Percentiles rank a stretch among this genome's conserved stretches.
Evolutionary conservation across 2,888 invertebrate genomes (phyloP).

Genomic region (Ditula angustiorana): DNA sequence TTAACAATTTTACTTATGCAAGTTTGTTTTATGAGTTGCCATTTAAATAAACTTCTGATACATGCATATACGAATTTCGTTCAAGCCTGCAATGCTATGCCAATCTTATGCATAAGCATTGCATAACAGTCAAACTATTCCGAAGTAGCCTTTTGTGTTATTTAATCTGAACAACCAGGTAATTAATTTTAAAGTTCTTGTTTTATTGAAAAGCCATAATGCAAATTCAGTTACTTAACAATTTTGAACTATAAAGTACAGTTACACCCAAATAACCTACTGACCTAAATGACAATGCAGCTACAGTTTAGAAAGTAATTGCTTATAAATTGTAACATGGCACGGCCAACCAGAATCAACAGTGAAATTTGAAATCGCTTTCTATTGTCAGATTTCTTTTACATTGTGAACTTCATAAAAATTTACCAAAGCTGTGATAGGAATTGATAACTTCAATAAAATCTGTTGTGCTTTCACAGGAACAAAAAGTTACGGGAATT

Average conservation of each 20-base stretch:
- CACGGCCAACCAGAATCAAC: slow-evolving; percentile 33
- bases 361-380: slow-evolving; percentile 23
- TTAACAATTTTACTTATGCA: too few relatives aligned
- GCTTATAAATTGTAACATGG: slow-evolving; percentile 12
- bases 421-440: background rate
- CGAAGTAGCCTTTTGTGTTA: background rate
- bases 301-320: slow-evolving; percentile 36
- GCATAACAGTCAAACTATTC: background rate
- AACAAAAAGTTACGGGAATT: background rate
- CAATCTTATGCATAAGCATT: background rate
- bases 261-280: slow-evolving; percentile 31
- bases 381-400: slow-evolving; percentile 29
- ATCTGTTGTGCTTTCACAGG: slow-evolving; percentile 1
- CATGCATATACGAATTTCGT: too few relatives aligned
- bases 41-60: background rate
- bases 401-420: background rate
- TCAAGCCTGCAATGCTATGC: too few relatives aligned
- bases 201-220: background rate
- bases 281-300: slow-evolving; percentile 30
- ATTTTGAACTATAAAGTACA: slow-evolving; percentile 20
- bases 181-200: background rate
- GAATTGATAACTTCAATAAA: background rate
- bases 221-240: background rate
- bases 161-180: background rate
- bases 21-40: too few relatives aligned